These are phyloP conservation scores for Pararge aegeria DNA, from an alignment of 1,140 invertebrate genomes.

Conservation along the genomic window DNA sequence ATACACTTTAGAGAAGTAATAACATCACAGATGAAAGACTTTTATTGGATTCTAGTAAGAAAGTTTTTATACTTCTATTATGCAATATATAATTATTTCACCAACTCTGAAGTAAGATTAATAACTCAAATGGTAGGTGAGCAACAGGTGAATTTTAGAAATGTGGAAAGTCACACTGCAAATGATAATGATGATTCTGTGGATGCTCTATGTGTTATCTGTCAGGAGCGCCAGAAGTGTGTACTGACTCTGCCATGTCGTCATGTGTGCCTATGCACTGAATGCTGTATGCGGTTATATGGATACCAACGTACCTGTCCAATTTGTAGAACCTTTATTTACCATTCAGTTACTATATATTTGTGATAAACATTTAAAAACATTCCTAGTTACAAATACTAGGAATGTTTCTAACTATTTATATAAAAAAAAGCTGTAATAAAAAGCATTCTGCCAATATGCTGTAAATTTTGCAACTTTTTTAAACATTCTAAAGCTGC, in stretches of 20 bases:
- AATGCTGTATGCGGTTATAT: conserved; percentile 65
- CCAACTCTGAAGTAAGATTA: conserved; percentile 59
- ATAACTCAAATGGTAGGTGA: conserved; percentile 58
- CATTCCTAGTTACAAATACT: background rate
- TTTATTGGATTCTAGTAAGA: conserved; percentile 61
- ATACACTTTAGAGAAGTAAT: conserved; percentile 57
- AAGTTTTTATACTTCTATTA: conserved; percentile 61
- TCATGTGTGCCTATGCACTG: conserved; percentile 68
- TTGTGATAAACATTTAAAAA: conserved; percentile 39
- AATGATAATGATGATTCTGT: conserved; percentile 36
- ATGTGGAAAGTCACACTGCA: conserved; percentile 28
- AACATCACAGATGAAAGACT: conserved; percentile 33
- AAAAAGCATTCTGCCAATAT: no score
- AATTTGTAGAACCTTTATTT: conserved; percentile 73
- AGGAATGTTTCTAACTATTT: no score
- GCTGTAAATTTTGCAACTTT: no score
- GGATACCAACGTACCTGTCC: conserved; percentile 72
- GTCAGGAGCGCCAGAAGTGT: conserved; percentile 70
- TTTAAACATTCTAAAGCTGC: no score
- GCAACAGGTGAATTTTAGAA: conserved; percentile 39
- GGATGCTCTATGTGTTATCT: conserved; percentile 69
- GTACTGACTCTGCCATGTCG: conserved; percentile 70
- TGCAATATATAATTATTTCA: conserved; percentile 63
- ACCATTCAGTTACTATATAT: conserved; percentile 69
- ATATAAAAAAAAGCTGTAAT: no score